Evolutionary conservation across 2,888 invertebrate genomes (phyloP).

Genomic region (Cephonodes hylas): DNA sequence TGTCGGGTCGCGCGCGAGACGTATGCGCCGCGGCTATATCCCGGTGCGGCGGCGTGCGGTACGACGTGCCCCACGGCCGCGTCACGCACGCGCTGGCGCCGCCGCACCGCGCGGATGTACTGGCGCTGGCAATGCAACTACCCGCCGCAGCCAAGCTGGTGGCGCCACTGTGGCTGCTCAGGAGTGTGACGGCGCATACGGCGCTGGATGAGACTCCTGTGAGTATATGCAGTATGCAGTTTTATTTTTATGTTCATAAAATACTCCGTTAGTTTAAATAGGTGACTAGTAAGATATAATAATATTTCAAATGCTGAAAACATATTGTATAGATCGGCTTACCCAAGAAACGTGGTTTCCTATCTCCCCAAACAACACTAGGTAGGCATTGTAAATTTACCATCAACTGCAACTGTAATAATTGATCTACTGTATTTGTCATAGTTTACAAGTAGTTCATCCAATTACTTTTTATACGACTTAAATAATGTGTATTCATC

Average conservation of each 20-base stretch:
- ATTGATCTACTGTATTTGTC: too few relatives aligned
- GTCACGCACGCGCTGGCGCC: constrained; percentile 88
- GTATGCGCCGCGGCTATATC: constrained; percentile 60
- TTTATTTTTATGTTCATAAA: not conserved
- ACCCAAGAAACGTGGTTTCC: too few relatives aligned
- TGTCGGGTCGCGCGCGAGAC: constrained; percentile 60
- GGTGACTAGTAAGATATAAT: too few relatives aligned
- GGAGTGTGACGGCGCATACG: constrained; percentile 82
- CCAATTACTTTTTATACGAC: too few relatives aligned
- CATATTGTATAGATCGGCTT: too few relatives aligned
- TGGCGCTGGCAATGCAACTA: not conserved
- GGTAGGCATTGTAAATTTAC: too few relatives aligned
- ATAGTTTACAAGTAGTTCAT: too few relatives aligned
- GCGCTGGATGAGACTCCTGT: constrained; percentile 58
- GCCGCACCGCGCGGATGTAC: not conserved
- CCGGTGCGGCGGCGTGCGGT: constrained; percentile 90
- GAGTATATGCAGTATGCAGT: not conserved
- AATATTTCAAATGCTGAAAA: too few relatives aligned
- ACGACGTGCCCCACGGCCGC: constrained; percentile 87
- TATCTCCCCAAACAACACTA: too few relatives aligned
- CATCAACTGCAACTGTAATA: too few relatives aligned
- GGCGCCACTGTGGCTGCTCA: constrained; percentile 87
- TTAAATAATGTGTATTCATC: too few relatives aligned
- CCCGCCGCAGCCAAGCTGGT: constrained; percentile 82
- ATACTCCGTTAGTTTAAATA: too few relatives aligned